Evolutionary conservation across 2,797 vertebrate species (phyloP).

Genomic region (Enteromius argenteus): DNA sequence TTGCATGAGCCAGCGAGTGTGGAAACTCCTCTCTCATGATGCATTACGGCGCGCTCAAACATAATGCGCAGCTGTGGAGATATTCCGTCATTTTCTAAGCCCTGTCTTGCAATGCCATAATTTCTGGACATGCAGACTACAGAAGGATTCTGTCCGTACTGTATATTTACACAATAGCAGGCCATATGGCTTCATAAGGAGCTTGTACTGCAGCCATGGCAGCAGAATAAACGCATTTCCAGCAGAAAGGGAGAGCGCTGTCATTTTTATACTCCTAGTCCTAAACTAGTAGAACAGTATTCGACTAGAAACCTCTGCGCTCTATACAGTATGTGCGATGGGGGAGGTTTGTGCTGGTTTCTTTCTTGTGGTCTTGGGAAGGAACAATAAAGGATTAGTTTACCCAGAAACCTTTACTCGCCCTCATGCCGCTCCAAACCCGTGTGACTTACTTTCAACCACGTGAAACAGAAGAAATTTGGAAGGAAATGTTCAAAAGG

Average conservation of each 20-base stretch:
- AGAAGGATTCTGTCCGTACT: conserved; percentile 14
- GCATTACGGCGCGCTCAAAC: conserved; percentile 77
- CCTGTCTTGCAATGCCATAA: conserved; percentile 36
- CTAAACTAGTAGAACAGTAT: background rate
- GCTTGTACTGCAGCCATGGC: conserved; percentile 45
- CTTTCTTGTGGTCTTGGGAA: conserved; percentile 20
- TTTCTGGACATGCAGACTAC: conserved; percentile 17
- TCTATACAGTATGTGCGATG: background rate
- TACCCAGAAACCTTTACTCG: conserved; percentile 2
- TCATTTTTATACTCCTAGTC: background rate
- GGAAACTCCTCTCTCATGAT: conserved; percentile 86
- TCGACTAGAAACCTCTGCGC: background rate
- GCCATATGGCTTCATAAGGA: background rate
- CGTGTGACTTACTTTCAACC: background rate
- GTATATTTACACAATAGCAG: conserved; percentile 26
- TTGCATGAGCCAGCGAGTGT: conserved; percentile 80
- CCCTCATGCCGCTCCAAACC: background rate
- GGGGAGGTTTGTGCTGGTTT: conserved; percentile 20
- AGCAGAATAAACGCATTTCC: conserved; percentile 29
- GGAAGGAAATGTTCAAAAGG: conserved; percentile 1
- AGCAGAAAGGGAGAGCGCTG: conserved; percentile 1
- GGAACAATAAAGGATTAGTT: conserved; percentile 26
- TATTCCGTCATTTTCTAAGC: conserved; percentile 57
- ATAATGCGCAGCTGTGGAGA: conserved; percentile 74
- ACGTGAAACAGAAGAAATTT: background rate